Base-by-base conservation (phyloP, 1,140 invertebrate species). In the Forficula auricularia region DNA sequence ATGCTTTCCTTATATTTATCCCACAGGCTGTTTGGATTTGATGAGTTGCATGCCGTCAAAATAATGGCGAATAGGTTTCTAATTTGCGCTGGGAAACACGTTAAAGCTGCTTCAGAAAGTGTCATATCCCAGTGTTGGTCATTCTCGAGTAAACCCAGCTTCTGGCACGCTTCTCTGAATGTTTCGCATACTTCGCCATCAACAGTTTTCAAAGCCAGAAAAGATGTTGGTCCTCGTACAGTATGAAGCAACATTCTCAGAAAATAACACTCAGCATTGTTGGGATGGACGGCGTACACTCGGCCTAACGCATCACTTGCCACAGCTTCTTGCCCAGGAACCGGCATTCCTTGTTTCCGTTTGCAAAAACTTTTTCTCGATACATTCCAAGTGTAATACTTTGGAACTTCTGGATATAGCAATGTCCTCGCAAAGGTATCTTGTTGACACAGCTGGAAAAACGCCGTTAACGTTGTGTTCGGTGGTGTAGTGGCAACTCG, bases 201-300 rank as follows among this genome's bases (percentile, higher is more conserved):
- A 20, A 60, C 49, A 36, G 52, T 63, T 49, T 49, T 53, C 18
- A 66, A 47, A 46, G 54, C 46, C 46, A 49, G 46, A 54, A 61
- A 66, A 39, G 44, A 57, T 37, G 34, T 59, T 12, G 62, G 57
- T 19, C 63, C 64, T 49, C 40, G 54, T 50, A 67, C 44, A 49
- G 57, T 40, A 49, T 54, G 40, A 49, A 68, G 53, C 39, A 67
- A 51, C 38, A 67, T 32, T 43, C 57, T 49, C 38, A 67, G 47
- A 55, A 58, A 55, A 52, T 50, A 66, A 33, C 56, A 55, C 53
- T 63, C 57, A n/a, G 42, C 45, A 40, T 60, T 54, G n/a, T 55
- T 57, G 15, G 58, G 56, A 52, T 57, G 52, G 20, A 65, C 46
- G 7, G 51, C 52, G 48, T 64, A 62, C 12, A 64, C 50, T 49